Evolutionary conservation across 1,140 invertebrate genomes (phyloP), one percentile per base, ranked within the genome.

Genomic region (Portunus trituberculatus): DNA sequence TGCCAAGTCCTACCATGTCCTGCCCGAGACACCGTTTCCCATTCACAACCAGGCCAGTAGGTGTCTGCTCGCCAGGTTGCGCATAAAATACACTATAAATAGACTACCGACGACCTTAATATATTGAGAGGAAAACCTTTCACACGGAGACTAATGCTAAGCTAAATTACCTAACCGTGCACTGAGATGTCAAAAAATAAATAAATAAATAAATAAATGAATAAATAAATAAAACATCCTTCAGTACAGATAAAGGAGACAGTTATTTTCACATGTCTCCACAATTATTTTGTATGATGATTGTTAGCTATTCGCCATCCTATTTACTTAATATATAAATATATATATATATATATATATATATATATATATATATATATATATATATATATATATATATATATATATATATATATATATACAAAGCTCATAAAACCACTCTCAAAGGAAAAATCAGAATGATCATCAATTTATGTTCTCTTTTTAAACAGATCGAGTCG

Each of bases 391-490:
- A 31, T 32, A 87, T 32, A 87, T 32, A 87, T 87, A 31, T 31
- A 87, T n/a, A 87, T 87, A 87, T 87, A n/a, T 87, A 39, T 39
- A 83, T 83, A 83, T 83, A 83, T 83, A 83, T 83, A 83, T 83
- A 83, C 7, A 83, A 3, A 83, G 39, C 39, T 39, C 39, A 39
- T 39, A 39, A 39, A 2, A 39, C 39, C 39, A 39, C 39, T 6
- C 39, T 39, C 39, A 39, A 6, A 39, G 39, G 6, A 39, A n/a
- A n/a, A n/a, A n/a, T n/a, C n/a, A n/a, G n/a, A n/a, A n/a, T n/a
- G n/a, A n/a, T n/a, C n/a, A n/a, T n/a, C n/a, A n/a, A n/a, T n/a
- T n/a, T n/a, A n/a, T n/a, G n/a, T n/a, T 6, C 39, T 39, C 39
- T 83, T n/a, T 83, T n/a, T 1, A 83, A n/a, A 83, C 28, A 83